Evolutionary conservation across 2,888 invertebrate species (phyloP), one percentile per base, ranked within the genome.

Genomic region (Amphipyra berbera): DNA sequence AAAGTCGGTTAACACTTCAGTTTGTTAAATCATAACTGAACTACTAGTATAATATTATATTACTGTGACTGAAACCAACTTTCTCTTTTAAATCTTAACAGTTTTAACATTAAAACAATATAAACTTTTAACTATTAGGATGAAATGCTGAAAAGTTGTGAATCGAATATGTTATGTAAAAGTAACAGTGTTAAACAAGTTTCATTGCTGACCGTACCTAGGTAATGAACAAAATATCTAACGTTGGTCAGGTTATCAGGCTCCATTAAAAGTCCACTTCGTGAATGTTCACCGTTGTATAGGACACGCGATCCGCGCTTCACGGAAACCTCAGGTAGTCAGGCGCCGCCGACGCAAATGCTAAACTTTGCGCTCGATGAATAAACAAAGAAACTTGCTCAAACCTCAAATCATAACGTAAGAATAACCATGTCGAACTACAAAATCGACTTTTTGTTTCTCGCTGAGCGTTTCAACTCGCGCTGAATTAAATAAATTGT

Each of bases 401-500:
- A n/a, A n/a, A 75, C 69, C 58, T 66, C 61, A 72, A 72, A 73
- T 77, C 62, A 64, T 63, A 76, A 49, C 58, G 42, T 52, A 66
- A 71, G 38, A 78, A 79, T 72, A 74, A 73, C 61, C 72, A 70
- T 71, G 58, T 75, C 66, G 61, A 71, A 75, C 73, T 68, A 70
- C 57, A 67, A 70, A 81, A 74, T 72, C 48, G 15, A 55, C 57
- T 71, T 73, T 73, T 71, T 74, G 61, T 75, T 76, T 68, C 72
- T 68, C 46, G 55, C 65, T 66, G 68, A 72, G 60, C 69, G 70
- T 82, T 84, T 82, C 78, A 79, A 81, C 85, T 84, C 79, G 82
- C 84, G 78, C 84, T 81, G 88, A 90, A 90, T 91, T 88, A 89
- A 90, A 92, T 89, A 89, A 92, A 90, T 92, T 89, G 87, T 93